Conservation (phyloP, 2,113 vertebrate species). For the Marmota monax region DNA sequence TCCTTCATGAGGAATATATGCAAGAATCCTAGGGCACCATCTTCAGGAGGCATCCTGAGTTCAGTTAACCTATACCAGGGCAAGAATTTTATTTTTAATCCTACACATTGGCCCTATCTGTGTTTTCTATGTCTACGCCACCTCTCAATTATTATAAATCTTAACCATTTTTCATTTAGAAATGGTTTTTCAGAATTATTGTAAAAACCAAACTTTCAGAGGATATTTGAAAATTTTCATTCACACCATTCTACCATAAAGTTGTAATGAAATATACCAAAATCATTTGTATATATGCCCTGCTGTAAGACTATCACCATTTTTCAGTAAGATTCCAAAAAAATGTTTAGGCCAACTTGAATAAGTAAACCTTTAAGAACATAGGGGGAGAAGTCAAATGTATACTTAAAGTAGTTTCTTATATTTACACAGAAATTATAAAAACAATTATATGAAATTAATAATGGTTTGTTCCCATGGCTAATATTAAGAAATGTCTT, state of each 20-base stretch:
- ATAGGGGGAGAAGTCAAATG: background rate
- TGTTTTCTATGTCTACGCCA: background rate
- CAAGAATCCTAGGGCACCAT: background rate
- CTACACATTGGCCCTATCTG: fast-evolving
- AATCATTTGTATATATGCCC: background rate
- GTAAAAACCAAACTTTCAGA: background rate
- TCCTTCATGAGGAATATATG: background rate
- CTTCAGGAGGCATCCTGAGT: background rate
- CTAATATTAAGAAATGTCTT: background rate
- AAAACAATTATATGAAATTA: background rate
- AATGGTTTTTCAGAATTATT: background rate
- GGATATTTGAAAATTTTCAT: slow-evolving; percentile 12
- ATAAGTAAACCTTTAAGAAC: slow-evolving; percentile 1
- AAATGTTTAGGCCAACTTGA: background rate
- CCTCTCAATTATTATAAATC: background rate
- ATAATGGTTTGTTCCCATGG: background rate
- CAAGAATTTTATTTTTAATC: background rate
- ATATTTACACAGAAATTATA: background rate
- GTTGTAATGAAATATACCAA: background rate
- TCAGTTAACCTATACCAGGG: background rate
- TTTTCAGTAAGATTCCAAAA: slow-evolving; percentile 12
- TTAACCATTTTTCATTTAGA: background rate
- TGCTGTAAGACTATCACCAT: background rate
- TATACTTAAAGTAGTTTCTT: background rate
- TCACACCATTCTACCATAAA: background rate